Percentiles rank a stretch among this genome's conserved stretches.
Conservation (phyloP, 2,888 invertebrate species). For the Ommatoiulus sabulosus region DNA sequence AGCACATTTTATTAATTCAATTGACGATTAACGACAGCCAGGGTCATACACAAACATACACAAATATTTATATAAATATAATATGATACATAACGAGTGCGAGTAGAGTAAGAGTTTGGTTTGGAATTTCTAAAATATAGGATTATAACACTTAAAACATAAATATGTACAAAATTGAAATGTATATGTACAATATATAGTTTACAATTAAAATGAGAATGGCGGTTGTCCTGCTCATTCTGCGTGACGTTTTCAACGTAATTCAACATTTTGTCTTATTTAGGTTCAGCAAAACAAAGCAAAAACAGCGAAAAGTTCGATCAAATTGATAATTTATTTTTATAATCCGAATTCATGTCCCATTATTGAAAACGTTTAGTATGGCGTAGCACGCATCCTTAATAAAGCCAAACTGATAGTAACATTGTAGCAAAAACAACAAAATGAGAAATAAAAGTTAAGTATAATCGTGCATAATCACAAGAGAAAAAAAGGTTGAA, state of each 20-base stretch:
- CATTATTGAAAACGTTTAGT: neutral
- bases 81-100: constrained; percentile 34
- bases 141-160: constrained; percentile 28
- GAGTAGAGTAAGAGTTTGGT: constrained; percentile 28
- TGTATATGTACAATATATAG: constrained; percentile 21
- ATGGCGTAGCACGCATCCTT: no score
- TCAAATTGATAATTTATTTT: neutral
- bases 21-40: constrained; percentile 28
- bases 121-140: constrained; percentile 18
- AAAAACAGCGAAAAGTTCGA: neutral
- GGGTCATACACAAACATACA: constrained; percentile 22
- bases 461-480: no score
- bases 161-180: constrained; percentile 27
- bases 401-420: no score
- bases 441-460: no score
- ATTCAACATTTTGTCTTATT: neutral
- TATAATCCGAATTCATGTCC: neutral
- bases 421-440: no score
- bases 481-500: neutral
- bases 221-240: neutral
- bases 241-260: neutral
- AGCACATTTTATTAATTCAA: constrained; percentile 34
- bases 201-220: constrained; percentile 28
- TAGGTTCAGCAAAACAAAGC: neutral
- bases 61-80: constrained; percentile 34